Evolutionary conservation across 1,140 invertebrate species (phyloP).

Genomic region (Bombus pascuorum): DNA sequence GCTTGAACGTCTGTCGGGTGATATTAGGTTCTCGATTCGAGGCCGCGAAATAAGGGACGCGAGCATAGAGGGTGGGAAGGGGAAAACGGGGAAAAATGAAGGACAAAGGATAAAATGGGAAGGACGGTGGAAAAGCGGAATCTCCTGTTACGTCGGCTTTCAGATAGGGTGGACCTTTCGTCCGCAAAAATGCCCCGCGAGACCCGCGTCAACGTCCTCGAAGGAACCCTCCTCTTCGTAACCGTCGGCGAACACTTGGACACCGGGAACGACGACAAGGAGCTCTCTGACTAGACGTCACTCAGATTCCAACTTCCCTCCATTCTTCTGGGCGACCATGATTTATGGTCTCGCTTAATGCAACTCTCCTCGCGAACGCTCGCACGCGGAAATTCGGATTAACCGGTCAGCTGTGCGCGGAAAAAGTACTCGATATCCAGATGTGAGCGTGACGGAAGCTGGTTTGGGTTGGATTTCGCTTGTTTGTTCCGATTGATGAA

Average conservation of each 20-base stretch:
- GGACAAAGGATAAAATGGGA: conserved; percentile 15
- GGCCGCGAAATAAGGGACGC: conserved; percentile 40
- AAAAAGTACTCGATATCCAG: conserved; percentile 21
- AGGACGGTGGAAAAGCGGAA: conserved; percentile 21
- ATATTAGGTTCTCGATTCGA: conserved; percentile 48
- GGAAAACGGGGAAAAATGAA: conserved; percentile 14
- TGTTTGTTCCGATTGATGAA: neutral
- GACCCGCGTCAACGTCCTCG: conserved; percentile 79
- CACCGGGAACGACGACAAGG: conserved; percentile 64
- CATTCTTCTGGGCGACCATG: conserved; percentile 67
- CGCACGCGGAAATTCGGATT: conserved; percentile 54
- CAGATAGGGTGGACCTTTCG: conserved; percentile 71
- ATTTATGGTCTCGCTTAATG: conserved; percentile 77
- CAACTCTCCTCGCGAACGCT: conserved; percentile 53
- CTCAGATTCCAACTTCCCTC: conserved; percentile 69
- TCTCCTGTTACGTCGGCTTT: conserved; percentile 69
- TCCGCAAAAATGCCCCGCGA: conserved; percentile 79
- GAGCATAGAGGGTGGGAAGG: neutral
- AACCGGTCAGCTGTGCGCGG: conserved; percentile 43
- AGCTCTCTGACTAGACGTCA: conserved; percentile 70
- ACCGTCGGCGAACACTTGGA: conserved; percentile 65
- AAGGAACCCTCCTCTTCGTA: conserved; percentile 58
- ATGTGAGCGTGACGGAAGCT: neutral
- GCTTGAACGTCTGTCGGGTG: conserved; percentile 26
- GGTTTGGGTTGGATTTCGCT: neutral